Evolutionary conservation across 2,113 vertebrate genomes (phyloP), one percentile per base, ranked within the genome.

Genomic region (Procavia capensis): DNA sequence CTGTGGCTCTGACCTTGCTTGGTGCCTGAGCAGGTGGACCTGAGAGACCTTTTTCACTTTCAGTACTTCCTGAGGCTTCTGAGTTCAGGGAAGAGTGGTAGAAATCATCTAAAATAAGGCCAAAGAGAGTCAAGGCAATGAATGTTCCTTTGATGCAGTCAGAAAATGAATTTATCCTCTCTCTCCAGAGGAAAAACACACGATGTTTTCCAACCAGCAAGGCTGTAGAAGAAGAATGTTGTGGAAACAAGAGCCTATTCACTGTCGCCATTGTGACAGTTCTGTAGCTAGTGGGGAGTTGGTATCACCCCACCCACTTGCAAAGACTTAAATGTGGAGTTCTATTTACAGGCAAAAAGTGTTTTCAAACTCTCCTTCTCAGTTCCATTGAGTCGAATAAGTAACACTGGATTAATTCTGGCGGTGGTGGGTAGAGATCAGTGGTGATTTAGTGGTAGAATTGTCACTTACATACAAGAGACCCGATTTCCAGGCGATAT

Each of bases 181-280:
- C 79, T 96, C 87, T 97, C 43, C 27, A 93, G 81, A 96, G 91
- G 96, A 94, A 97, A 97, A 98, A 95, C 82, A 96, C 97, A 96
- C 90, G 96, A 96, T 97, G 93, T 97, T 97, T 97, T 97, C 96
- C 96, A 96, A 91, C 89, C 93, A 88, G 87, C 89, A 94, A 96
- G 86, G 31, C 95, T 85, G 81, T 85, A 84, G 94, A 97, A 96
- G 95, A 94, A 97, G 96, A 97, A 97, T 79, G 95, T 95, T 96
- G 96, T 92, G 84, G 87, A 97, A 97, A 98, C 95, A 97, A 98
- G 70, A 87, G 90, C 25, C 89, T 75, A 97, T 97, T 98, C 95
- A 98, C 89, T 94, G 66, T 59, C 47, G 36, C 59, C 86, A 94
- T 64, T 95, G 91, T 91, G 85, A 27, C 34, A 43, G 88, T 80